Percentiles rank a stretch among this genome's conserved stretches.
Conservation (phyloP, 2,888 invertebrate species). For the Drosophila falleni region DNA sequence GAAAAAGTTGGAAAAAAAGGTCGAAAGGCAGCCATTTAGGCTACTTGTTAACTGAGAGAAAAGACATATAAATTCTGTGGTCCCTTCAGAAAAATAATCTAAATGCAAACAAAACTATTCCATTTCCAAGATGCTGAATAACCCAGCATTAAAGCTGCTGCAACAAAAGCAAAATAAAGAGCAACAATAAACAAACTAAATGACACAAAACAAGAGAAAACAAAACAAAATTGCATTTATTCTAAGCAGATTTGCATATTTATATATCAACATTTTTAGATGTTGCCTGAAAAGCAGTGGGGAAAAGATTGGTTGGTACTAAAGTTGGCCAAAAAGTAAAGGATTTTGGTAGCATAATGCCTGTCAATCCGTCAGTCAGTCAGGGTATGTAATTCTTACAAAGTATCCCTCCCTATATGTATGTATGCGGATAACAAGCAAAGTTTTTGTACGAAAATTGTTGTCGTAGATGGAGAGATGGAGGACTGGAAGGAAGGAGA, state of each 20-base stretch:
- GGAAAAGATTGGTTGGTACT: too few relatives aligned
- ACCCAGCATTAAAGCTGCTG: conserved; percentile 43
- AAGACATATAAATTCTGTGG: conserved; percentile 17
- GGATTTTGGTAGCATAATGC: conserved; percentile 41
- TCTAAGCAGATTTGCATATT: conserved; percentile 60
- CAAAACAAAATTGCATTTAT: conserved; percentile 43
- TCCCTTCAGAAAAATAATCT: conserved; percentile 56
- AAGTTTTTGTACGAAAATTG: conserved; percentile 59
- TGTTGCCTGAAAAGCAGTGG: neutral
- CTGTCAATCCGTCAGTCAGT: conserved; percentile 52
- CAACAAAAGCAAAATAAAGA: conserved; percentile 34
- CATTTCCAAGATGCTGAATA: conserved; percentile 17
- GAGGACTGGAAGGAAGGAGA: neutral
- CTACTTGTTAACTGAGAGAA: conserved; percentile 29
- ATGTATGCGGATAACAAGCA: conserved; percentile 48
- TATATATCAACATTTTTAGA: conserved; percentile 59
- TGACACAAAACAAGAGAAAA: conserved; percentile 22
- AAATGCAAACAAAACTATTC: conserved; percentile 72
- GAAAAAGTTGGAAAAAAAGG: conserved; percentile 35
- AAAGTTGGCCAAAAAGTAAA: conserved; percentile 25
- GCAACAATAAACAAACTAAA: conserved; percentile 22
- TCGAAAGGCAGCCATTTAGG: conserved; percentile 37
- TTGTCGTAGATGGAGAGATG: neutral
- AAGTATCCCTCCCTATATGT: conserved; percentile 69
- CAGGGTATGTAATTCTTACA: conserved; percentile 42